These are phyloP conservation scores for Grammomys dolichurus DNA, from an alignment of 2,113 vertebrate species.

Conservation along the genomic window DNA sequence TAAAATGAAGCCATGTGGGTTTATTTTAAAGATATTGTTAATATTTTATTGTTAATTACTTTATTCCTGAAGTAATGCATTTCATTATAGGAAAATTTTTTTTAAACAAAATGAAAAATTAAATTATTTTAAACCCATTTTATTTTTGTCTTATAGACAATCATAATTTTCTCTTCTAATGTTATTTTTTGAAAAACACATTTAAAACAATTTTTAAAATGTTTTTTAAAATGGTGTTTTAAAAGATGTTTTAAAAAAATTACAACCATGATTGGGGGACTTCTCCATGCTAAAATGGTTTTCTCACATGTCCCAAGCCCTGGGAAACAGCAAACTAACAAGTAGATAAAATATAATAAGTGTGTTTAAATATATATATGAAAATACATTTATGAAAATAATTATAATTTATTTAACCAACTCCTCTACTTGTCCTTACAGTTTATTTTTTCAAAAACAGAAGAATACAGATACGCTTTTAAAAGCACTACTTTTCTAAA, in stretches of 20 bases:
- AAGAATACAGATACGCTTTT: neutral
- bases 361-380: neutral
- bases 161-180: conserved; percentile 10
- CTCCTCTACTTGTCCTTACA: conserved; percentile 39
- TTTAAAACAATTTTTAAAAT: too few relatives aligned
- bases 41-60: neutral
- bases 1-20: neutral
- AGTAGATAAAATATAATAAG: neutral
- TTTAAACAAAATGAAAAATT: conserved; percentile 14
- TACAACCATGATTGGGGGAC: neutral
- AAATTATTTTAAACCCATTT: neutral
- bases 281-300: neutral
- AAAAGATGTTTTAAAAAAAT: neutral
- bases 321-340: neutral
- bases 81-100: neutral
- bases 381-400: neutral
- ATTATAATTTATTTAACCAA: conserved; percentile 14
- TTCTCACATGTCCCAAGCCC: neutral
- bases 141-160: neutral
- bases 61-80: neutral
- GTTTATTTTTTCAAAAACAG: neutral
- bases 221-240: neutral
- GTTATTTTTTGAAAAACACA: too few relatives aligned
- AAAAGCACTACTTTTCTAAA: neutral
- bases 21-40: neutral